phyloP scores from a whole-genome alignment of 2,888 invertebrate species.

The Latheticus oryzae region DNA sequence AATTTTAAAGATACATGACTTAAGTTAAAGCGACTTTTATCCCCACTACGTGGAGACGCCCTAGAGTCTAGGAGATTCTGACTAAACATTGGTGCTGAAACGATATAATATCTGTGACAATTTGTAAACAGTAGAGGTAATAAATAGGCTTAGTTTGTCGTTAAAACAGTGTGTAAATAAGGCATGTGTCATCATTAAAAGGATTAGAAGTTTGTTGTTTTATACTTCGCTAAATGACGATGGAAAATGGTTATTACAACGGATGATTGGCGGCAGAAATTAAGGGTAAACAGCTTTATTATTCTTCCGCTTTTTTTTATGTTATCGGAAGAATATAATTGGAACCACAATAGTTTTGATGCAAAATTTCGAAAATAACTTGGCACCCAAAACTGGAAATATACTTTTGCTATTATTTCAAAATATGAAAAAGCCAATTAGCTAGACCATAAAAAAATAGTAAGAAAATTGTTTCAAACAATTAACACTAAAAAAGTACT shows the following conservation, averaged over 20 bases:
- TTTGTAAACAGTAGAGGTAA: conserved; percentile 62
- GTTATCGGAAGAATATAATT: too few species aligned
- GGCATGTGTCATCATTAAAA: conserved; percentile 63
- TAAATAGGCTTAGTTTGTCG: conserved; percentile 60
- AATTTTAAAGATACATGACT: conserved; percentile 33
- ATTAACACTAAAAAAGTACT: too few species aligned
- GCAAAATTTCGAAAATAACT: too few species aligned
- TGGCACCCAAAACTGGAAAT: too few species aligned
- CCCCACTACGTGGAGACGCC: conserved; percentile 48
- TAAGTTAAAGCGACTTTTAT: conserved; percentile 37
- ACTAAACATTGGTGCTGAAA: conserved; percentile 51
- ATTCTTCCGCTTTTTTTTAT: too few species aligned
- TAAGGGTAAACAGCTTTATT: conserved; percentile 21
- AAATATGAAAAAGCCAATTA: too few species aligned
- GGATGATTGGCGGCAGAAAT: conserved; percentile 47
- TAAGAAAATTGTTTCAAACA: too few species aligned
- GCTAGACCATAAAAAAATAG: too few species aligned
- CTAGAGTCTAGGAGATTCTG: conserved; percentile 49
- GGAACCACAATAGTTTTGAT: too few species aligned
- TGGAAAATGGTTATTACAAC: conserved; percentile 43
- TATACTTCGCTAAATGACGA: conserved; percentile 54
- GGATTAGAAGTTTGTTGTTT: conserved; percentile 60
- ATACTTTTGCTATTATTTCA: too few species aligned
- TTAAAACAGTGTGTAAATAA: conserved; percentile 59
- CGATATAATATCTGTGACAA: conserved; percentile 62